Conservation (phyloP, 2,797 vertebrate genomes). For the Peromyscus melanophrys region DNA sequence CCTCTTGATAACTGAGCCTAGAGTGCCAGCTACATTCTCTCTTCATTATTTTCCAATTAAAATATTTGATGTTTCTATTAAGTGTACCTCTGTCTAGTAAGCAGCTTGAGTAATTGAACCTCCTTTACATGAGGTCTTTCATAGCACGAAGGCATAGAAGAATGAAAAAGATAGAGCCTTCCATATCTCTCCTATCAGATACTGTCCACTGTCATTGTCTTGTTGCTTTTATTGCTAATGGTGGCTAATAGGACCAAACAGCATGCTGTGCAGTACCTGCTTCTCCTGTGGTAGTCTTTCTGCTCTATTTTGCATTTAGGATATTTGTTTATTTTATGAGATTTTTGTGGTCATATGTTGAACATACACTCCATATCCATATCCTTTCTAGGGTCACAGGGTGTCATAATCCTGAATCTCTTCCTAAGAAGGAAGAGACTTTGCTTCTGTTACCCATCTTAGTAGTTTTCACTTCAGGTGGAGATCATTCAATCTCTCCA, state of each 20-base stretch:
- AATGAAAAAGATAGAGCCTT: not conserved
- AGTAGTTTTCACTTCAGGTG: not conserved
- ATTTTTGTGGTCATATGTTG: not conserved
- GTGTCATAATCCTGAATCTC: not conserved
- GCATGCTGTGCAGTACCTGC: not conserved
- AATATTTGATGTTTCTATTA: not conserved
- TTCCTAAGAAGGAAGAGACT: not conserved
- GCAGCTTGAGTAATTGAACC: not conserved
- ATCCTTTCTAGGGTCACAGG: not conserved
- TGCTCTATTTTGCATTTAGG: not conserved
- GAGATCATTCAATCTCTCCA: not conserved
- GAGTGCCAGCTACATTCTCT: not conserved
- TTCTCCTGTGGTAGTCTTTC: not conserved
- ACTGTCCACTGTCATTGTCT: not conserved
- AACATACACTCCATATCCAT: not conserved
- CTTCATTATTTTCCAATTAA: not conserved
- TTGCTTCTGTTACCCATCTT: constrained; percentile 7
- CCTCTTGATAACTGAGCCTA: not conserved
- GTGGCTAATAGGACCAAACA: not conserved
- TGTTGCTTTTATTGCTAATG: not conserved
- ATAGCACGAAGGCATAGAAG: not conserved
- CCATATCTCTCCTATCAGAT: not conserved
- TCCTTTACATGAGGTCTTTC: not conserved
- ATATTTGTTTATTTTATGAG: not conserved
- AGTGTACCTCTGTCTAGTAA: not conserved